Evolutionary conservation across 1,140 invertebrate species (phyloP).

Genomic region (Drosophila sulfurigaster): DNA sequence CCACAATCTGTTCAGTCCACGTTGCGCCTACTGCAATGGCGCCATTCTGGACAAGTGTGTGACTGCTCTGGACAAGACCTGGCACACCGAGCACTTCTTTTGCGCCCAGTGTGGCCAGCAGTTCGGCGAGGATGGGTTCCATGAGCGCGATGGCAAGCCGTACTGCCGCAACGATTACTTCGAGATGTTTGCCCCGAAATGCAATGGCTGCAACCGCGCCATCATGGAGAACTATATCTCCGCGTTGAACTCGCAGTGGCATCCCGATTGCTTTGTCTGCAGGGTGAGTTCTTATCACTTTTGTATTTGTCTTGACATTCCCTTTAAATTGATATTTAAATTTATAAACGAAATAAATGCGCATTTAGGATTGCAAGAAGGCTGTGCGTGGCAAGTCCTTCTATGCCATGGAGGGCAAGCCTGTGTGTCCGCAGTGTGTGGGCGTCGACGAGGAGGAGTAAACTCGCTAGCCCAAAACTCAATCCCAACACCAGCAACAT

Average conservation of each 20-base stretch:
- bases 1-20: slow-evolving; percentile 98
- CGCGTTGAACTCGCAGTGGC: slow-evolving; percentile 98
- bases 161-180: slow-evolving; percentile 98
- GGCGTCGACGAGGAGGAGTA: slow-evolving; percentile 94
- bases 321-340: slow-evolving; percentile 1
- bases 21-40: slow-evolving; percentile 99
- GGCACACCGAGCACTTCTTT: slow-evolving; percentile 99
- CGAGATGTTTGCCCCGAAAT: slow-evolving; percentile 99
- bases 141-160: slow-evolving; percentile 96
- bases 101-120: slow-evolving; percentile 99
- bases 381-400: slow-evolving; percentile 96
- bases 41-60: slow-evolving; percentile 99
- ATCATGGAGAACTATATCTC: slow-evolving; percentile 99
- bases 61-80: slow-evolving; percentile 98
- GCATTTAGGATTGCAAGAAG: slow-evolving; percentile 95
- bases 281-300: slow-evolving; percentile 91
- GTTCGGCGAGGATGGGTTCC: slow-evolving; percentile 98
- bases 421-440: slow-evolving; percentile 95
- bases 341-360: slow-evolving; percentile 21
- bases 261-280: slow-evolving; percentile 99
- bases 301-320: background rate
- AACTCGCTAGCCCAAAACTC: background rate
- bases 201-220: slow-evolving; percentile 97
- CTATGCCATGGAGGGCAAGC: slow-evolving; percentile 97
- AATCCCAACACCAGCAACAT: slow-evolving; percentile 27